Conservation (phyloP, 2,888 invertebrate genomes). For the Atherix ibis region DNA sequence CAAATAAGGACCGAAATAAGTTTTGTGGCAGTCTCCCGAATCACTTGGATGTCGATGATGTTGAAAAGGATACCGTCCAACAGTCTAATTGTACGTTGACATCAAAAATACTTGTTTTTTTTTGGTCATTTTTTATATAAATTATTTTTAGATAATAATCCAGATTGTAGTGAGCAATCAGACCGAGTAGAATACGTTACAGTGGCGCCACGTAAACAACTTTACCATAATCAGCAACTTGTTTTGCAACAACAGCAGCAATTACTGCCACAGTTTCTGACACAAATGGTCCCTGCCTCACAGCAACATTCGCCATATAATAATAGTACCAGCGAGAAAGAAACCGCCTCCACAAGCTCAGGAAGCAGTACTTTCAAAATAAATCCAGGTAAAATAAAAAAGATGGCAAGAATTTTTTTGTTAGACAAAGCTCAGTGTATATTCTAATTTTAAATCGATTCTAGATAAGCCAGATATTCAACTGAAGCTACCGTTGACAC, state of each 20-base stretch:
- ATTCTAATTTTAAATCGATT: background rate
- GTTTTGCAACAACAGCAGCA: constrained; percentile 4
- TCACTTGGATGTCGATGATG: constrained; percentile 14
- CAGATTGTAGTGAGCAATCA: too few relatives aligned
- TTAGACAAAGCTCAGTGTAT: background rate
- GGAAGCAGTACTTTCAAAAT: constrained; percentile 11
- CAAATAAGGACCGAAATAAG: constrained; percentile 14
- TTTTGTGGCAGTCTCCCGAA: constrained; percentile 15
- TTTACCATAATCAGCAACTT: constrained; percentile 4
- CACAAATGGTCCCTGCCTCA: too few relatives aligned
- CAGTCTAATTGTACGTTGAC: constrained; percentile 8
- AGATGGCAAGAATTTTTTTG: too few relatives aligned
- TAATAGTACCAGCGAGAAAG: constrained; percentile 12
- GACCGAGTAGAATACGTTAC: constrained; percentile 13
- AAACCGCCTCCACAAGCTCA: constrained; percentile 11
- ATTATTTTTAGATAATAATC: too few relatives aligned
- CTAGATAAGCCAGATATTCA: constrained; percentile 12
- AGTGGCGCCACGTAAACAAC: constrained; percentile 8
- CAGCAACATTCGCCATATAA: constrained; percentile 8
- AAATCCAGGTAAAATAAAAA: constrained; percentile 11
- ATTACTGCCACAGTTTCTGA: constrained; percentile 6
- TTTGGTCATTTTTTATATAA: too few relatives aligned
- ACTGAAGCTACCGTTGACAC: constrained; percentile 13
- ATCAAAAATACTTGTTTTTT: too few relatives aligned
- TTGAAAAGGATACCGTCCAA: constrained; percentile 4